Base-by-base conservation (phyloP, 2,888 invertebrate species). In the Campoplex nolae region DNA sequence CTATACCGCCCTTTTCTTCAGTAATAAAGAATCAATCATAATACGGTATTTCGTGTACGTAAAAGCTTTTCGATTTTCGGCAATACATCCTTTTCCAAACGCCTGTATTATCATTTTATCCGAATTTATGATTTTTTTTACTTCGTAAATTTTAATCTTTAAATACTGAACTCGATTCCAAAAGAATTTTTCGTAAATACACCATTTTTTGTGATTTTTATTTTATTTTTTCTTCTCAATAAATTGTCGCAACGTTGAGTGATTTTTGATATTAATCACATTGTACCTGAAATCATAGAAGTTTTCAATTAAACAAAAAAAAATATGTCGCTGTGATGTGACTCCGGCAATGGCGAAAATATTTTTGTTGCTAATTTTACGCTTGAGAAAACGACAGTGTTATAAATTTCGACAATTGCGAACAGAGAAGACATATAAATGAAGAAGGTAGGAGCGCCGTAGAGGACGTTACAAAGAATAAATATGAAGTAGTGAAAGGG, bases 1-100 rank as follows among this genome's bases (percentile, higher is more conserved):
- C 35, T 3, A 28, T 23, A 6, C 48, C 18, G 6, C 32, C 76
- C 58, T 54, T 79, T 86, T 88, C 83, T 89, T 87, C 86, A 78
- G 86, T 76, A 89, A 88, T 88, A 89, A 89, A 88, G 86, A 90
- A 85, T 89, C 88, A 89, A 90, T 32, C 88, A 90, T 90, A 90
- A 88, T 90, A 89, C 77, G 86, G 78, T 86, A 84, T 67, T 74
- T 75, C 23, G 74, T 23, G 23, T 74, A 81, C 74, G 51, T 62
- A 65, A 70, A 62, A 42, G 65, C 45, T 38, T 81, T 45, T 18
- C 81, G 67, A 82, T 45, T 75, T n/a, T 28, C 16, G 56, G 32
- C n/a, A 62, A 51, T 28, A 11, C 18, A 54, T 79, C 56, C 78
- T 42, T 18, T 28, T 28, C 42, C 70, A 13, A 45, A 45, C 42